These are phyloP conservation scores for Odontothrips loti DNA, from an alignment of 2,888 invertebrate genomes.

Conservation along the genomic window DNA sequence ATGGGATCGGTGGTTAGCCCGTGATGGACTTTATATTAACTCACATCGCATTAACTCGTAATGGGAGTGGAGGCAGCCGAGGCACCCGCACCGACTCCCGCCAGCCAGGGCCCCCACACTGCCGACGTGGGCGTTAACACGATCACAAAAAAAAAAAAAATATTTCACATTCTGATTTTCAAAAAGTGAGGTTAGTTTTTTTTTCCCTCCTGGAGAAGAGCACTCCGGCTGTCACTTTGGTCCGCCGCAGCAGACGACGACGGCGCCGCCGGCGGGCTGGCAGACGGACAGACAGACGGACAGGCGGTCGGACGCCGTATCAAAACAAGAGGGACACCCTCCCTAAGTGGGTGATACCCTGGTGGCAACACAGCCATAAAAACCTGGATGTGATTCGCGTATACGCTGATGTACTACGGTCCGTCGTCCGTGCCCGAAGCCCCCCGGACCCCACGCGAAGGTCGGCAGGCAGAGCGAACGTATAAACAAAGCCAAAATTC, in stretches of 20 bases:
- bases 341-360: constrained; percentile 3
- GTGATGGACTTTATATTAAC: constrained; percentile 3
- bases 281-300: background rate
- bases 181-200: too few species aligned
- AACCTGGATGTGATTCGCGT: background rate
- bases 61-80: background rate
- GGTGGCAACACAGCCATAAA: constrained; percentile 6
- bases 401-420: background rate
- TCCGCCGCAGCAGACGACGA: background rate
- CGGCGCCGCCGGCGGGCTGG: background rate
- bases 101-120: too few species aligned
- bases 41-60: background rate
- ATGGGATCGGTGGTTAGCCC: background rate
- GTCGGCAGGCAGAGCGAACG: background rate
- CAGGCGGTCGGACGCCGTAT: background rate
- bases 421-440: too few species aligned
- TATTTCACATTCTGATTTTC: too few species aligned
- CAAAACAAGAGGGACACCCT: constrained; percentile 7
- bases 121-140: too few species aligned
- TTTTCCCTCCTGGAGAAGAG: too few species aligned
- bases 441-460: background rate
- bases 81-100: too few species aligned
- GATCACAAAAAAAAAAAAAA: too few species aligned
- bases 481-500: too few species aligned
- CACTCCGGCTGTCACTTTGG: background rate